Evolutionary conservation across 2,113 vertebrate species (phyloP), one percentile per base, ranked within the genome.

Genomic region (Piprites chloris): DNA sequence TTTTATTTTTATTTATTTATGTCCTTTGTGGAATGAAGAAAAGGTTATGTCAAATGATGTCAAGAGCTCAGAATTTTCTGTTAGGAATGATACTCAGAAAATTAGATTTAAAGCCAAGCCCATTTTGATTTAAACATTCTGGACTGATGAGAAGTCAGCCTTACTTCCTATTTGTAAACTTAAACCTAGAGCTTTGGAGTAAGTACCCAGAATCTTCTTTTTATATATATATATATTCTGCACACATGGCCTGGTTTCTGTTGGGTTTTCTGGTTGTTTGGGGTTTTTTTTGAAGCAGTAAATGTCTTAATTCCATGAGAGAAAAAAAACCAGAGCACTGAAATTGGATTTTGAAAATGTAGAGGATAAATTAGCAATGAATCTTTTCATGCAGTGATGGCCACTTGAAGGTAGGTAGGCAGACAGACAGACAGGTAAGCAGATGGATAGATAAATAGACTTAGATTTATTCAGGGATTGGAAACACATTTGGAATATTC

Each of bases 211-310:
- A 89, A 93, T 35, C 6, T 41, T 58, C 8, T 75, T 56, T 47
- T 47, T 26, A n/a, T n/a, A n/a, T n/a, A n/a, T n/a, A n/a, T n/a
- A n/a, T 20, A n/a, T 4, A 2, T 9, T 2, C 8, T 47, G 24
- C 17, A 9, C 33, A 18, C 7, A 18, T 20, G 18, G 14, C 16
- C 77, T 37, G 27, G 16, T 2, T 35, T 66, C n/a, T 59, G 6
- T 20, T 59, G 26, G 11, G 5, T 1, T 16, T 39, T 72, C 37
- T 27, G 3, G 3, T n/a, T 24, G 6, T 0, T 24, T 46, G 26
- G 26, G 24, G 10, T 55, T 32, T n/a, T 88, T 62, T 49, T 49
- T 33, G 4, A 46, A 76, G 28, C 22, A 42, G 30, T 22, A 74
- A 37, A 58, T 73, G 6, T 69, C 37, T 59, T 63, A 32, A 85